Conservation (phyloP, 2,888 invertebrate genomes). For the Aspidiotus destructor region DNA sequence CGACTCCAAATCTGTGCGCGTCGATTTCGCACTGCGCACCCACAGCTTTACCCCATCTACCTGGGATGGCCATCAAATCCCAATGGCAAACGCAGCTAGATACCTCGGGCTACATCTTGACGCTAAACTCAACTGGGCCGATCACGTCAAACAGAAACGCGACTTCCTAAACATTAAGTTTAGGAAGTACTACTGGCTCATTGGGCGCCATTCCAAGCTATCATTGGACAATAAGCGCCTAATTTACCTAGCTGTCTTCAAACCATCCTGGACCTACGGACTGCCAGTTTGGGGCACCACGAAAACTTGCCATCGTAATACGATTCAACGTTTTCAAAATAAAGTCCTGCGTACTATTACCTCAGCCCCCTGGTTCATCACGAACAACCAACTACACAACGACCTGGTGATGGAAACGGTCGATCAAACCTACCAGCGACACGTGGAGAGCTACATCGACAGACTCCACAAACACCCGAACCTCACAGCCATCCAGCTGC, state of each 20-base stretch:
- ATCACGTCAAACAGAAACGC: constrained; percentile 3
- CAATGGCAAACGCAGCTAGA: neutral
- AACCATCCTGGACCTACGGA: constrained; percentile 8
- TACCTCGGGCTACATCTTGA: constrained; percentile 5
- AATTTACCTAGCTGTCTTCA: neutral
- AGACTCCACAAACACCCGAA: constrained; percentile 5
- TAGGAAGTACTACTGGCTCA: neutral
- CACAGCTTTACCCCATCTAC: neutral
- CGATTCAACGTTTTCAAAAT: constrained; percentile 10
- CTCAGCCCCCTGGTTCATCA: constrained; percentile 5
- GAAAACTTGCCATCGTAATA: neutral
- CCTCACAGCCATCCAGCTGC: constrained; percentile 1
- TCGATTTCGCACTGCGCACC: constrained; percentile 3
- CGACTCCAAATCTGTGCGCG: constrained; percentile 7
- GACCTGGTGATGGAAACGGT: constrained; percentile 9
- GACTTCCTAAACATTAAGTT: neutral
- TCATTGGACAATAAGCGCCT: neutral
- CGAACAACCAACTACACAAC: constrained; percentile 6
- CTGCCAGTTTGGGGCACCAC: constrained; percentile 5
- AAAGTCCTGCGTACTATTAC: constrained; percentile 3
- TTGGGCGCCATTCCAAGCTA: neutral
- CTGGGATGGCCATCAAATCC: neutral
- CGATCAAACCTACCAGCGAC: neutral
- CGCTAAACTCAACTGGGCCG: constrained; percentile 5
- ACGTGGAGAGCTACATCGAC: neutral